Evolutionary conservation across 1,140 invertebrate species (phyloP).

Genomic region (Macrosteles quadrilineatus): DNA sequence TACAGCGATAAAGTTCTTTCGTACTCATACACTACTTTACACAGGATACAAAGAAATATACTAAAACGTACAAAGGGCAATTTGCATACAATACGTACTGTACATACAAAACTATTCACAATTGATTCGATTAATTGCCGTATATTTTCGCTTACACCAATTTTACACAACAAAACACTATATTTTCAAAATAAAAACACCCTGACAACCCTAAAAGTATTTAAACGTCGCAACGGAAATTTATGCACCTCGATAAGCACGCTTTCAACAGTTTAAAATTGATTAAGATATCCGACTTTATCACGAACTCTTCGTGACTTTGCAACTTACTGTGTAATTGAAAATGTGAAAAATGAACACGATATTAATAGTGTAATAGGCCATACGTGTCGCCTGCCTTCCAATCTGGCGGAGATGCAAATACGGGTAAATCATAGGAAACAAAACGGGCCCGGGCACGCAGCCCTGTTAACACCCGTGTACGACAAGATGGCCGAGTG

Average conservation of each 20-base stretch:
- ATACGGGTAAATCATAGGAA: slow-evolving; percentile 13
- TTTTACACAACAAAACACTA: too few species aligned
- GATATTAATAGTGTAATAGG: not conserved
- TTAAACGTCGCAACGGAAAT: too few species aligned
- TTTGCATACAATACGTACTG: too few species aligned
- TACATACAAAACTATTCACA: too few species aligned
- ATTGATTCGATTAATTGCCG: too few species aligned
- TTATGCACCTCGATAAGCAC: not conserved
- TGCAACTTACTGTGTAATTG: not conserved
- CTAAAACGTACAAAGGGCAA: too few species aligned
- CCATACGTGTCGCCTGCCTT: not conserved
- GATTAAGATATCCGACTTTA: not conserved
- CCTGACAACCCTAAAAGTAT: too few species aligned
- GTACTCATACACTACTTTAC: too few species aligned
- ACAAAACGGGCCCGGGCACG: not conserved
- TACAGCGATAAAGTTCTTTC: too few species aligned
- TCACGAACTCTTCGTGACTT: slow-evolving; percentile 9
- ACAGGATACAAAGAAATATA: too few species aligned
- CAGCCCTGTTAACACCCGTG: slow-evolving; percentile 22
- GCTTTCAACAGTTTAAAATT: not conserved
- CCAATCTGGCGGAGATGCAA: slow-evolving; percentile 17
- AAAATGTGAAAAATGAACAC: slow-evolving; percentile 9
- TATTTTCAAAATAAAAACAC: too few species aligned
- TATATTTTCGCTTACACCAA: too few species aligned
- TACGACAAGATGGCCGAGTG: not conserved